These are phyloP conservation scores for Arenaria interpres DNA, from an alignment of 2,113 vertebrate species.

Conservation along the genomic window DNA sequence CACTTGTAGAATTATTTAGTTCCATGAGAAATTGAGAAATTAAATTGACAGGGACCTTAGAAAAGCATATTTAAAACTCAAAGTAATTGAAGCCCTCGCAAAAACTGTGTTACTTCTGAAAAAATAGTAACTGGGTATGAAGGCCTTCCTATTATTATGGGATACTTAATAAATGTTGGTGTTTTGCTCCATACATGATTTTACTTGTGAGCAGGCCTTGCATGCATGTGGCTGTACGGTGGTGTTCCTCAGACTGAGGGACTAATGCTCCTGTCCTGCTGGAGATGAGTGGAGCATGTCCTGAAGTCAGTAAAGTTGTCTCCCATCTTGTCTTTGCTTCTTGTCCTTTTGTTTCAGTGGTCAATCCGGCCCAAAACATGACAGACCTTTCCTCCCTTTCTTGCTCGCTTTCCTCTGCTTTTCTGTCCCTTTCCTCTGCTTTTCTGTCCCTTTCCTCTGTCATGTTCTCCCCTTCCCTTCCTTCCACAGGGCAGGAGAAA, in stretches of 20 bases:
- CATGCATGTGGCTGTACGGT: background rate
- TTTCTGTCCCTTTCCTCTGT: background rate
- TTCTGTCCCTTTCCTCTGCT: background rate
- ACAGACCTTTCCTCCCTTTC: background rate
- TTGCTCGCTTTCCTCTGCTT: accelerated
- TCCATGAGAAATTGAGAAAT: background rate
- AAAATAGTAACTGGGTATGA: background rate
- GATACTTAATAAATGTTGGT: background rate
- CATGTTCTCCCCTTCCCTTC: background rate
- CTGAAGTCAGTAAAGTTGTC: background rate
- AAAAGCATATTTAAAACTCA: background rate
- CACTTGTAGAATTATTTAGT: background rate
- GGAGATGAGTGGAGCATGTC: background rate
- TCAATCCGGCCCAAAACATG: background rate
- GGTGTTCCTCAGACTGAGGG: background rate
- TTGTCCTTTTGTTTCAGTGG: background rate
- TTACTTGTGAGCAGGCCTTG: background rate
- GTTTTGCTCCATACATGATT: background rate
- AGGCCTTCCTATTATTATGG: background rate
- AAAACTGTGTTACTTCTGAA: background rate
- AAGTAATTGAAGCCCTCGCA: background rate
- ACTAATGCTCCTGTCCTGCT: background rate
- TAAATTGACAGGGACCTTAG: background rate
- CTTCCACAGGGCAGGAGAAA: background rate
- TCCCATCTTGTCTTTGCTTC: background rate